Evolutionary conservation across 2,888 invertebrate genomes (phyloP).

Genomic region (Sesia apiformis): DNA sequence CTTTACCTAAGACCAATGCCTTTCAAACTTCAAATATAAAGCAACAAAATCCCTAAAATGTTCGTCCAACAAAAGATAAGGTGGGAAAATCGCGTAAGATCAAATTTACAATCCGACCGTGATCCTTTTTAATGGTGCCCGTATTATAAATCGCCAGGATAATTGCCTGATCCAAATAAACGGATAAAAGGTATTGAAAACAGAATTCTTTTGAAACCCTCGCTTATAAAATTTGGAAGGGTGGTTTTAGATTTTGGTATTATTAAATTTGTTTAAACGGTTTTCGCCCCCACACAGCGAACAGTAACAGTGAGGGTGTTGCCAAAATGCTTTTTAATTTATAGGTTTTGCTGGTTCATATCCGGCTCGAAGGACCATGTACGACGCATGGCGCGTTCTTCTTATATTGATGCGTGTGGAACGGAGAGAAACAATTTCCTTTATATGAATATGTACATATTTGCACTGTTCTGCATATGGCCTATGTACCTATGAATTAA

Average conservation of each 20-base stretch:
- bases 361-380: too few relatives aligned
- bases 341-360: too few relatives aligned
- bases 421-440: too few relatives aligned
- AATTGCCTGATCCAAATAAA: slow-evolving; percentile 7
- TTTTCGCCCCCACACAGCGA: too few relatives aligned
- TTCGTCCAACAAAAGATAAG: slow-evolving; percentile 3
- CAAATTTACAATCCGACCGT: slow-evolving; percentile 7
- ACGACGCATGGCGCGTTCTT: too few relatives aligned
- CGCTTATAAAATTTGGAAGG: not conserved
- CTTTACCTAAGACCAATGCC: not conserved
- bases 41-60: not conserved
- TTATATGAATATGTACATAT: too few relatives aligned
- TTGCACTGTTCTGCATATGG: too few relatives aligned
- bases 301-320: too few relatives aligned
- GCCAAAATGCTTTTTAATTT: too few relatives aligned
- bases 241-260: not conserved
- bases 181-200: slow-evolving; percentile 5
- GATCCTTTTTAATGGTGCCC: slow-evolving; percentile 6
- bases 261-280: too few relatives aligned
- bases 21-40: not conserved
- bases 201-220: slow-evolving; percentile 2
- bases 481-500: too few relatives aligned
- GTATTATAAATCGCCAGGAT: slow-evolving; percentile 6
- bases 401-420: too few relatives aligned
- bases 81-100: slow-evolving; percentile 4